phyloP scores from a whole-genome alignment of 2,888 invertebrate genomes.

The Lacanobia oleracea region DNA sequence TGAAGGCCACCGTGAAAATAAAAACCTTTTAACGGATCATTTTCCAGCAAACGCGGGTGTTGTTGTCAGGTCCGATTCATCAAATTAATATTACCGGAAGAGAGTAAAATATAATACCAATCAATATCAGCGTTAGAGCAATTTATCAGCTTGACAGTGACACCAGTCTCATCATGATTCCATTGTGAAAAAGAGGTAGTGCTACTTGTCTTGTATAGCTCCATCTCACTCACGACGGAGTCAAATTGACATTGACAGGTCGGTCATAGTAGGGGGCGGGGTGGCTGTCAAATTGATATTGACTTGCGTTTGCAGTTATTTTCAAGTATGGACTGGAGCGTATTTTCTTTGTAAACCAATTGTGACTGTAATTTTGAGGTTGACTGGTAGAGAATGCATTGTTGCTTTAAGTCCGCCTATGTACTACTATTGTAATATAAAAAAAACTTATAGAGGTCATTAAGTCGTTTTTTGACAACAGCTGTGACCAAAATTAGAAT shows the following conservation, averaged over 20 bases:
- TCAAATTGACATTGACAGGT: too few relatives aligned
- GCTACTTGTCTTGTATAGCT: not conserved
- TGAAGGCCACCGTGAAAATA: not conserved
- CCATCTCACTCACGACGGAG: not conserved
- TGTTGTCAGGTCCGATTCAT: slow-evolving; percentile 42
- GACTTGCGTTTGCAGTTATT: slow-evolving; percentile 3
- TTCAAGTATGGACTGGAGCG: not conserved
- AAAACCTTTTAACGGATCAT: slow-evolving; percentile 27
- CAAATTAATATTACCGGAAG: slow-evolving; percentile 35
- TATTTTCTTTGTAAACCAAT: too few relatives aligned
- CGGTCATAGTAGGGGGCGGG: not conserved
- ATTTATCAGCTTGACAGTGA: slow-evolving; percentile 45
- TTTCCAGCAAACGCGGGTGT: slow-evolving; percentile 6
- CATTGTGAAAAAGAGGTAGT: not conserved
- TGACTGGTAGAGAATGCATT: too few relatives aligned
- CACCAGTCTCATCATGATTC: not conserved
- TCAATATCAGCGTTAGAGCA: slow-evolving; percentile 7
- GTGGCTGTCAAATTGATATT: slow-evolving; percentile 22
- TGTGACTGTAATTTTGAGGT: too few relatives aligned
- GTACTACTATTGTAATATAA: too few relatives aligned
- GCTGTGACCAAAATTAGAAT: too few relatives aligned
- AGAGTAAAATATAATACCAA: slow-evolving; percentile 21
- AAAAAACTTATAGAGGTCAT: too few relatives aligned
- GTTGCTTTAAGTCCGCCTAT: too few relatives aligned
- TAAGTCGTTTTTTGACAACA: too few relatives aligned